These are phyloP conservation scores for Sialia sialis DNA, from an alignment of 2,113 vertebrate genomes.

Conservation along the genomic window DNA sequence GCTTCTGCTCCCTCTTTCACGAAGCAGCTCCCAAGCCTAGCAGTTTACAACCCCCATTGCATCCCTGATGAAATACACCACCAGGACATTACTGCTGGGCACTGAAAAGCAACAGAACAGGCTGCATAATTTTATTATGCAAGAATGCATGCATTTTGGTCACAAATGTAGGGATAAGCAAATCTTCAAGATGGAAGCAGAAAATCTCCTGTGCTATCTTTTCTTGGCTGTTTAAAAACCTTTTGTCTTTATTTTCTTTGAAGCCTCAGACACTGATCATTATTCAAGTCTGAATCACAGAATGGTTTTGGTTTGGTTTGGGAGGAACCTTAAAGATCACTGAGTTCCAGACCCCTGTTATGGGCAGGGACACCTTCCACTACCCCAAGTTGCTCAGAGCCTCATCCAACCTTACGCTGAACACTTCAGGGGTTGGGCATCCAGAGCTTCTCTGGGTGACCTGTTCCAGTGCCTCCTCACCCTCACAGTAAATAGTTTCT, in stretches of 20 bases:
- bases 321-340: neutral
- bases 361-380: neutral
- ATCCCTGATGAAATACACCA: neutral
- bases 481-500: neutral
- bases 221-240: neutral
- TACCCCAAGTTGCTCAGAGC: neutral
- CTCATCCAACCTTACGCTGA: neutral
- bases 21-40: neutral
- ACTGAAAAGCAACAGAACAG: neutral
- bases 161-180: neutral
- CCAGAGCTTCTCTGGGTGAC: neutral
- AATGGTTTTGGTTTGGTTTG: neutral
- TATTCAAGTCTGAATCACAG: neutral
- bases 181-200: neutral
- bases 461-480: neutral
- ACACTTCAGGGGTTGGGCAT: neutral
- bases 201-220: neutral
- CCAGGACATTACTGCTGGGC: neutral
- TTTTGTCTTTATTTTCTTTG: neutral
- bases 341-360: neutral
- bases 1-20: neutral
- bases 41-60: rapidly evolving
- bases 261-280: neutral
- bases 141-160: neutral
- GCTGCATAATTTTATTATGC: neutral